Conservation (phyloP, 92 coral and sea anemone species). For the Actinostola sp. region DNA sequence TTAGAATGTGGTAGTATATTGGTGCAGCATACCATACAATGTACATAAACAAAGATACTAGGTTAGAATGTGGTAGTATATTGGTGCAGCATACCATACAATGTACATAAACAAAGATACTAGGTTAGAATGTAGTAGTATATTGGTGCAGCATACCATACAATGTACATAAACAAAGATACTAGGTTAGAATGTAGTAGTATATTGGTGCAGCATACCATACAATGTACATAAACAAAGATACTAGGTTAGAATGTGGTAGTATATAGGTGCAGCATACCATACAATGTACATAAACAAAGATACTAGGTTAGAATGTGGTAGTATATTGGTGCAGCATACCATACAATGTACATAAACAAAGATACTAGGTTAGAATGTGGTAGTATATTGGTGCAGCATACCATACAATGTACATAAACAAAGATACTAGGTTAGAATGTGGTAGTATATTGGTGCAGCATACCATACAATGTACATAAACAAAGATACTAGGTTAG, state of each 20-base stretch:
- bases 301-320: neutral
- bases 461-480: no score
- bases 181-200: neutral
- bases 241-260: neutral
- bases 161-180: slow-evolving; percentile 1
- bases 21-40: no score
- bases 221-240: slow-evolving; percentile 6
- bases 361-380: neutral
- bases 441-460: no score
- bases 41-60: neutral
- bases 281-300: slow-evolving; percentile 12
- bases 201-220: no score
- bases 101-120: neutral
- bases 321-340: no score
- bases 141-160: no score
- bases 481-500: neutral
- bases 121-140: neutral
- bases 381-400: no score
- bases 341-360: slow-evolving; percentile 17
- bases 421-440: neutral
- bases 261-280: no score
- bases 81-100: no score
- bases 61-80: neutral
- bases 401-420: no score
- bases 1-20: no score